Evolutionary conservation across 2,797 vertebrate genomes (phyloP).

Genomic region (Chelon labrosus): DNA sequence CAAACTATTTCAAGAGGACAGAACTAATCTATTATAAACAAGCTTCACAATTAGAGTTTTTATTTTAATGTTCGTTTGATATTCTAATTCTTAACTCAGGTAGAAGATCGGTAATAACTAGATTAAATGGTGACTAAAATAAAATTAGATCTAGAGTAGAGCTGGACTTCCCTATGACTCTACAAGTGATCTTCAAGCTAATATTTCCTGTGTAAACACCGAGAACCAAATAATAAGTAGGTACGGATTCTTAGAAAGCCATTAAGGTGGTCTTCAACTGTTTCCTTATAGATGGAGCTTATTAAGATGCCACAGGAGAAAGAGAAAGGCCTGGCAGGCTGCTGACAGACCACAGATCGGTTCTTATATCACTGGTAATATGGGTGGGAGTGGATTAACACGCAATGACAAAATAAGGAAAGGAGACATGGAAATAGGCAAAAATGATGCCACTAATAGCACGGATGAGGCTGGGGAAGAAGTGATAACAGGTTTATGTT

Average conservation of each 20-base stretch:
- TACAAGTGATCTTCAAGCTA: conserved; percentile 36
- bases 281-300: conserved; percentile 50
- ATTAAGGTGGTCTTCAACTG: conserved; percentile 57
- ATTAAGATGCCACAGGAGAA: conserved; percentile 39
- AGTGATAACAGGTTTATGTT: conserved; percentile 5
- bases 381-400: conserved; percentile 21
- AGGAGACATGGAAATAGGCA: conserved; percentile 19
- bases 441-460: conserved; percentile 42
- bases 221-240: conserved; percentile 32
- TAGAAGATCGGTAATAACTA: conserved; percentile 17
- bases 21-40: too few species aligned
- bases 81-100: conserved; percentile 12
- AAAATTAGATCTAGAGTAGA: conserved; percentile 17
- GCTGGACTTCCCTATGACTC: conserved; percentile 4
- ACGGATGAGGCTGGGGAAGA: conserved; percentile 13
- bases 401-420: conserved; percentile 23
- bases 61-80: neutral
- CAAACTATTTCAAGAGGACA: conserved; percentile 3
- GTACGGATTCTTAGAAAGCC: conserved; percentile 41
- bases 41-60: neutral
- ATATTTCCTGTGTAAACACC: conserved; percentile 35
- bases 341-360: conserved; percentile 18
- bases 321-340: conserved; percentile 18
- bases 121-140: conserved; percentile 26
- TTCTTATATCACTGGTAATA: conserved; percentile 6